Conservation (phyloP, 2,113 vertebrate species). For the Ammodytes dubius region DNA sequence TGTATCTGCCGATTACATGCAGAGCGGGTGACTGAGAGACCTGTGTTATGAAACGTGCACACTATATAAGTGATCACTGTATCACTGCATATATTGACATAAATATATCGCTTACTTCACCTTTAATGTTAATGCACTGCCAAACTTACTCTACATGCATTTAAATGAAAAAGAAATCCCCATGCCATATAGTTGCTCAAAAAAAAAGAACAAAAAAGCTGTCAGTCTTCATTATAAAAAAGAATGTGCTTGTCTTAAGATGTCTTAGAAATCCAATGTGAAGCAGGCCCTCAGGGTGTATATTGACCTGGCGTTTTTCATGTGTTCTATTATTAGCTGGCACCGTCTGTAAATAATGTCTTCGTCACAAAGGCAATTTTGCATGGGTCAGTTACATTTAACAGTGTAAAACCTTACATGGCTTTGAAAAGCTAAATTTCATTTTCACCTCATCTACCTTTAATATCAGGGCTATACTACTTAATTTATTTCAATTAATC, state of each 20-base stretch:
- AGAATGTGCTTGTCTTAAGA: slow-evolving; percentile 28
- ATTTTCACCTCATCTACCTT: too few species aligned
- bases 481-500: not conserved
- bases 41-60: too few species aligned
- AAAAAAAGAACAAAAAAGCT: slow-evolving; percentile 4
- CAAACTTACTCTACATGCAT: too few species aligned
- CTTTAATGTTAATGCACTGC: too few species aligned
- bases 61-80: too few species aligned
- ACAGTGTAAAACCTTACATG: not conserved
- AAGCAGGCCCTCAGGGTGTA: slow-evolving; percentile 10
- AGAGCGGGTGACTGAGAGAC: too few species aligned
- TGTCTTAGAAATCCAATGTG: slow-evolving; percentile 9
- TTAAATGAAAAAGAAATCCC: not conserved
- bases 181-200: not conserved
- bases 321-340: slow-evolving; percentile 26
- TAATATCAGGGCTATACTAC: not conserved
- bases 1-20: too few species aligned
- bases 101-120: too few species aligned
- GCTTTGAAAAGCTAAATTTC: not conserved
- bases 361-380: slow-evolving; percentile 11
- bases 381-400: slow-evolving; percentile 20
- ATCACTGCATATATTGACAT: too few species aligned
- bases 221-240: not conserved
- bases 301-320: slow-evolving; percentile 51
- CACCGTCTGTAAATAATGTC: slow-evolving; percentile 17